Percentiles rank a stretch among this genome's conserved stretches.
Conservation (phyloP, 2,113 vertebrate genomes). For the Mormoops blainvillei region DNA sequence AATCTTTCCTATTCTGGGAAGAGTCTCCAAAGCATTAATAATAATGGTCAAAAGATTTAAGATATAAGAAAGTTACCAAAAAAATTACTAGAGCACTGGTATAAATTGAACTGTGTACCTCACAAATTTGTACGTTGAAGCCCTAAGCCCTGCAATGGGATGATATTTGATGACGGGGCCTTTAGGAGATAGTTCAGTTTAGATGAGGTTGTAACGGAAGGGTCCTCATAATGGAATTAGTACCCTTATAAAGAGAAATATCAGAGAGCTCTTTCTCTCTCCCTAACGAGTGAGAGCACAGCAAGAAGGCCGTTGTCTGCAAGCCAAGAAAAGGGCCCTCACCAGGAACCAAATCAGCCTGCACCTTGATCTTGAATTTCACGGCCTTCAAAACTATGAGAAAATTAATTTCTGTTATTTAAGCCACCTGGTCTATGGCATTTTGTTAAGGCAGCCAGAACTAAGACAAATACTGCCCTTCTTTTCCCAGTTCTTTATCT, state of each 20-base stretch:
- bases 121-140: background rate
- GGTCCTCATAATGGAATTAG: background rate
- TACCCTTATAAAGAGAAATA: background rate
- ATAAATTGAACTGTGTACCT: background rate
- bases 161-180: background rate
- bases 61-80: slow-evolving; percentile 16
- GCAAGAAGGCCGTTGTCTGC: background rate
- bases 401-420: background rate
- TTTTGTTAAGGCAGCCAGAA: background rate
- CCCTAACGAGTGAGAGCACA: background rate
- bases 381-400: background rate
- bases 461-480: background rate
- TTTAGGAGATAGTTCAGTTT: background rate
- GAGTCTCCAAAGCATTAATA: background rate
- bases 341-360: background rate
- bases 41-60: background rate
- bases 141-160: background rate
- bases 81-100: background rate
- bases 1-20: slow-evolving; percentile 8
- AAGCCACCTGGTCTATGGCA: background rate
- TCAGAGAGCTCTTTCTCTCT: background rate
- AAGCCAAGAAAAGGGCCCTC: background rate
- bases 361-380: background rate
- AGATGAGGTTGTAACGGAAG: background rate
- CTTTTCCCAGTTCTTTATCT: background rate